phyloP scores from a whole-genome alignment of 2,797 vertebrate species.

The Coilia nasus region DNA sequence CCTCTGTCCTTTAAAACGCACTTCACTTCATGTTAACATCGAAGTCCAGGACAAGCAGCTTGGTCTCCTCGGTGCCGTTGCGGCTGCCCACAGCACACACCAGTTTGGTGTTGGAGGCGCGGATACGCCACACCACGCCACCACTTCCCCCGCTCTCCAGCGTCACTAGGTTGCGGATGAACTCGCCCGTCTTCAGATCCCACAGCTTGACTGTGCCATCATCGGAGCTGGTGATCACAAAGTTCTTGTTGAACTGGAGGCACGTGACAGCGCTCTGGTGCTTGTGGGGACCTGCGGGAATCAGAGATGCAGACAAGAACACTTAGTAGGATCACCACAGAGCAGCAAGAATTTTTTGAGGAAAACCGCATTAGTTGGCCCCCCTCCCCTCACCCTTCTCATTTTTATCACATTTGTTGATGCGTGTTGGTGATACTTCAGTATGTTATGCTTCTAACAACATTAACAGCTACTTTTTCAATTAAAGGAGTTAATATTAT shows the following conservation, averaged over 20 bases:
- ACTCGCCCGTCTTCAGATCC: constrained; percentile 99
- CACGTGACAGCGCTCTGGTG: constrained; percentile 99
- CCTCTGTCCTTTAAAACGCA: constrained; percentile 33
- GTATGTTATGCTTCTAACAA: not conserved
- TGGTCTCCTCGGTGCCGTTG: constrained; percentile 99
- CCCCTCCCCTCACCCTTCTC: not conserved
- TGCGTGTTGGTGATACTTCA: no score
- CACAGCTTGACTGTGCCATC: constrained; percentile 99
- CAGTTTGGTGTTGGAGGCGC: constrained; percentile 98
- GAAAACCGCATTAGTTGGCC: not conserved
- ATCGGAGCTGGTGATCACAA: constrained; percentile 99
- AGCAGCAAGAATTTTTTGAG: not conserved
- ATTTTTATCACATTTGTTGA: not conserved
- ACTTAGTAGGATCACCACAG: not conserved
- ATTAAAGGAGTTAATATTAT: not conserved
- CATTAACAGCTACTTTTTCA: not conserved
- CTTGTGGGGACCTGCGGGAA: constrained; percentile 92
- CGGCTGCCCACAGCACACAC: constrained; percentile 98
- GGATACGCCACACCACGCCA: constrained; percentile 98
- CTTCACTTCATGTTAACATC: constrained; percentile 99
- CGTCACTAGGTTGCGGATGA: constrained; percentile 98
- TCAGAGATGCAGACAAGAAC: constrained; percentile 16
- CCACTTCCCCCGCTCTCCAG: constrained; percentile 99
- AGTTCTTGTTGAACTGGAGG: constrained; percentile 99
- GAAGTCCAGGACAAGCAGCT: constrained; percentile 99